These are phyloP conservation scores for Helicoverpa armigera DNA, from an alignment of 1,140 invertebrate species.

Conservation along the genomic window DNA sequence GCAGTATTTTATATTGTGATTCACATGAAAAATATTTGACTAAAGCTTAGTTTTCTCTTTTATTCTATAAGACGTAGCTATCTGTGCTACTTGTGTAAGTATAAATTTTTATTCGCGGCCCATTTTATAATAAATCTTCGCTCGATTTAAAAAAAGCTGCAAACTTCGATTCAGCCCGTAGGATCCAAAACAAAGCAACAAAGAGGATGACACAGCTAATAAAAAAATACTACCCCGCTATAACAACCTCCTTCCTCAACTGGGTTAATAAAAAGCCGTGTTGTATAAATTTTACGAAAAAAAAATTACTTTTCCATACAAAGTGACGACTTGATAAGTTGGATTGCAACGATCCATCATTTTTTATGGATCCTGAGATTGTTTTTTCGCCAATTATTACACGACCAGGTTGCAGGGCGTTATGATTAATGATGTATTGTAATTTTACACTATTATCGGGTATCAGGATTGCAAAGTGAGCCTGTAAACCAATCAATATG, in stretches of 20 bases:
- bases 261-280: conserved; percentile 4
- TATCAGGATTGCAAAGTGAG: background rate
- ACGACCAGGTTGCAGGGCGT: background rate
- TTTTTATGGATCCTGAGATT: background rate
- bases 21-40: too few species aligned
- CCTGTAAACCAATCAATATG: conserved; percentile 14
- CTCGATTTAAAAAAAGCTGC: too few species aligned
- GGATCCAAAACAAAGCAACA: background rate
- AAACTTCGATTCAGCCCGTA: too few species aligned
- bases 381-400: conserved; percentile 35
- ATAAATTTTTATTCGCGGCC: too few species aligned
- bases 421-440: conserved; percentile 27
- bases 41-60: too few species aligned
- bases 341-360: conserved; percentile 20
- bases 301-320: conserved; percentile 28
- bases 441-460: conserved; percentile 17
- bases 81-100: too few species aligned
- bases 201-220: background rate
- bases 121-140: too few species aligned
- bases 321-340: conserved; percentile 20
- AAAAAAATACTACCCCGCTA: background rate
- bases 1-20: background rate
- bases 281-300: background rate
- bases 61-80: too few species aligned
- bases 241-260: background rate